Base-by-base conservation (phyloP, 2,888 invertebrate genomes). In the Chorisops tibialis region DNA sequence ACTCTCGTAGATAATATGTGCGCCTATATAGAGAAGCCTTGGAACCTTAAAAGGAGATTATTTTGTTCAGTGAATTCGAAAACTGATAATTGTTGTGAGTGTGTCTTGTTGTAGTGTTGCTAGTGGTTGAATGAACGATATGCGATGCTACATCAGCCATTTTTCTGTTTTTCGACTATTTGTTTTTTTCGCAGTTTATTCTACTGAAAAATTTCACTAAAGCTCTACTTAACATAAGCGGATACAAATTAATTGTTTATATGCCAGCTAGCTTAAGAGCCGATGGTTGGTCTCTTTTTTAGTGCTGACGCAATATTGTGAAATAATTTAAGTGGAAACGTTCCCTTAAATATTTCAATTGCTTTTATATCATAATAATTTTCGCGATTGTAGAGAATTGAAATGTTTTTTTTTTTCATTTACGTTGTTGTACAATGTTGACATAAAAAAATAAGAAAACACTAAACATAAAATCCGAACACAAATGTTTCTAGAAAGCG, bases 31-130 rank as follows among this genome's bases (percentile, higher is more conserved):
- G 21, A 47, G 35, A 47, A 47, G 35, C 51, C 48, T 43, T 38
- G 30, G 45, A 54, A 61, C 64, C 59, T 65, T 61, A 60, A 67
- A 67, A 68, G 65, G 63, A 67, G 69, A 68, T 68, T 68, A 69
- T 69, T 69, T 69, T 67, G 68, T 69, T 69, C 68, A 69, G 66
- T 69, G 69, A 68, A 68, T 69, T 67, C 66, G 67, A 65, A 68
- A 68, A 68, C 67, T 67, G 68, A 68, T 68, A 68, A 67, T 68
- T 69, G 67, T 66, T 65, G 48, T 62, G 63, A 63, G 62, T 64
- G 59, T 14, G 45, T 6, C 47, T n/a, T 50, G 24, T 5, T n/a
- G 19, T 30, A 30, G 5, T 47, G 54, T 24, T 54, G 54, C 14
- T 24, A 54, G 24, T 54, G 54, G 54, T 22, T 41, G 54, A 19